Conservation (phyloP, 2,888 invertebrate species). For the Lepidochrysops patricia region DNA sequence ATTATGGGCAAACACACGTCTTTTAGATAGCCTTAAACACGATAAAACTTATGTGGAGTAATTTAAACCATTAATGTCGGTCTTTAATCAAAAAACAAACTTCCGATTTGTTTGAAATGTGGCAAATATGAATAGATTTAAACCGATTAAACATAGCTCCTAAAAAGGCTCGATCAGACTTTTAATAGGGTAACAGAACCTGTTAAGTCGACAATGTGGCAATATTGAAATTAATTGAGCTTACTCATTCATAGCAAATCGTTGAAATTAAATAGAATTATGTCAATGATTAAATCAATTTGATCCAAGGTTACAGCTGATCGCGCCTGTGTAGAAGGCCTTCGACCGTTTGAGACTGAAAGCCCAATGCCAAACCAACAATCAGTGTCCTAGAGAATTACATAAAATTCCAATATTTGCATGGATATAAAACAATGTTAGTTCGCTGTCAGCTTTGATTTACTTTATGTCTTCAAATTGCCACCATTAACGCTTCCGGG, state of each 20-base stretch:
- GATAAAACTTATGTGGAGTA: no score
- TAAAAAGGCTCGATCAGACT: not conserved
- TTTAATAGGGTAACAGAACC: slow-evolving; percentile 4
- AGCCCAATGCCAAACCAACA: slow-evolving; percentile 52
- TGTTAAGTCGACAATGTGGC: not conserved
- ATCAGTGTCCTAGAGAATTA: slow-evolving; percentile 27
- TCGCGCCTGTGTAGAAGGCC: slow-evolving; percentile 34
- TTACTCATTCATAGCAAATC: slow-evolving; percentile 4
- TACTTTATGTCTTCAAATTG: not conserved
- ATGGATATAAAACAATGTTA: not conserved
- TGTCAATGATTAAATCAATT: slow-evolving; percentile 23
- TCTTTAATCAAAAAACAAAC: not conserved
- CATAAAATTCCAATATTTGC: slow-evolving; percentile 7
- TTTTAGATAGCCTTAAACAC: not conserved
- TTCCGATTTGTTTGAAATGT: not conserved
- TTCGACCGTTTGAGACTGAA: slow-evolving; percentile 40
- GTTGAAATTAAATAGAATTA: slow-evolving; percentile 12
- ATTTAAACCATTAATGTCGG: no score
- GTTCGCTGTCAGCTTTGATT: not conserved
- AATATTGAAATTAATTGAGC: slow-evolving; percentile 1
- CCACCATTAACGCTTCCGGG: not conserved
- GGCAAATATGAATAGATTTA: not conserved
- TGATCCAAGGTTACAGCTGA: slow-evolving; percentile 10
- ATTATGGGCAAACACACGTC: not conserved
- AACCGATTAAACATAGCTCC: not conserved